These are phyloP conservation scores for Drosophila kanekoi DNA, from an alignment of 2,888 invertebrate species.

Conservation along the genomic window DNA sequence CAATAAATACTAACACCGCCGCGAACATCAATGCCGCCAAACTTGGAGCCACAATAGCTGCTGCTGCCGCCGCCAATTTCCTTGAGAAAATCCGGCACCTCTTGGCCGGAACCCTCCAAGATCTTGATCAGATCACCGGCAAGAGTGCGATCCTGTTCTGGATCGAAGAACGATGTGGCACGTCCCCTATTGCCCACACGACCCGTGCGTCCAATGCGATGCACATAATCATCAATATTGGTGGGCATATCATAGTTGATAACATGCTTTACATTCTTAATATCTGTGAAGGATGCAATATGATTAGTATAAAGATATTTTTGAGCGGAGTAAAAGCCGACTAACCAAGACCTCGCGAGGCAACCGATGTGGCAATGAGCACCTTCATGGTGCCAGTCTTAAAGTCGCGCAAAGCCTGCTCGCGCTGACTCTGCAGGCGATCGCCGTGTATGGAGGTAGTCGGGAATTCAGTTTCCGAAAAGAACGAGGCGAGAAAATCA, in stretches of 20 bases:
- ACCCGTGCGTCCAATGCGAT: constrained; percentile 97
- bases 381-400: constrained; percentile 91
- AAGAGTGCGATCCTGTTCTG: constrained; percentile 87
- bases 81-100: constrained; percentile 91
- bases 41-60: constrained; percentile 84
- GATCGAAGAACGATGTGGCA: constrained; percentile 94
- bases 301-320: not conserved
- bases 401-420: constrained; percentile 96
- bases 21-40: constrained; percentile 90
- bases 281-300: constrained; percentile 87
- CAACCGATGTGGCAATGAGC: constrained; percentile 97
- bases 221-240: constrained; percentile 96
- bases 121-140: constrained; percentile 90
- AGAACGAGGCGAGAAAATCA: constrained; percentile 93
- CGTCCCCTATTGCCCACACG: constrained; percentile 95
- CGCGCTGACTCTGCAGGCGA: constrained; percentile 96
- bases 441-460: constrained; percentile 99
- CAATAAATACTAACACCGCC: constrained; percentile 46
- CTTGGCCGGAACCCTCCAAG: constrained; percentile 91
- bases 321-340: not conserved
- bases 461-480: constrained; percentile 92
- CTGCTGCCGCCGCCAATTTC: constrained; percentile 84
- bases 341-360: constrained; percentile 94
- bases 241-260: constrained; percentile 96
- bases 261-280: constrained; percentile 94